These are phyloP conservation scores for Archivesica marissinica DNA, from an alignment of 1,140 invertebrate genomes.

Conservation along the genomic window DNA sequence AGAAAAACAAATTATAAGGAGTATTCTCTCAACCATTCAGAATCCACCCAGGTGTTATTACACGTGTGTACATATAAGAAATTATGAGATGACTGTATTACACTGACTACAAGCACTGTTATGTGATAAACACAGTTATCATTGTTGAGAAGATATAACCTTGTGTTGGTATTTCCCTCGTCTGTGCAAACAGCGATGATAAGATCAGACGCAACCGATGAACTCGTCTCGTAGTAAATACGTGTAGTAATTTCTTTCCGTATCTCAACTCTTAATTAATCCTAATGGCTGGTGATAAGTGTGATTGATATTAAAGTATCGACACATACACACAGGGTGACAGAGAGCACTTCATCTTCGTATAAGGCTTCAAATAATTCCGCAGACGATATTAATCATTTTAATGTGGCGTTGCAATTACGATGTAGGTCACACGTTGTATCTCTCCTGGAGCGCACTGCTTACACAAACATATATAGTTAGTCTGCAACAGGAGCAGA, in stretches of 20 bases:
- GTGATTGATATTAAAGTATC: slow-evolving; percentile 20
- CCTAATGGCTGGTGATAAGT: slow-evolving; percentile 33
- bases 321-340: background rate
- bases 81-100: too few relatives aligned
- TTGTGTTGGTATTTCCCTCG: background rate
- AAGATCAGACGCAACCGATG: background rate
- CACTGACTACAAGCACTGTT: too few relatives aligned
- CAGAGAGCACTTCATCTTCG: background rate
- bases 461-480: too few relatives aligned
- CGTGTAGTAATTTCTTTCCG: background rate
- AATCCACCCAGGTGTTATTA: too few relatives aligned
- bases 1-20: too few relatives aligned
- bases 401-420: slow-evolving; percentile 2
- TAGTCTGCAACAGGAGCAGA: background rate
- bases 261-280: slow-evolving; percentile 17
- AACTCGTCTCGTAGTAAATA: slow-evolving; percentile 5
- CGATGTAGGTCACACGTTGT: background rate
- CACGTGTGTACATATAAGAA: too few relatives aligned
- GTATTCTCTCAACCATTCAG: too few relatives aligned
- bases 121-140: too few relatives aligned
- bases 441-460: background rate
- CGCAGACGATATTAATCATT: slow-evolving; percentile 32
- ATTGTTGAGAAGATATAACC: too few relatives aligned
- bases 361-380: slow-evolving; percentile 7
- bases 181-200: background rate